Percentiles rank a stretch among this genome's conserved stretches.
These are phyloP conservation scores for Eurystomus gularis DNA, from an alignment of 2,113 vertebrate species.

Conservation along the genomic window DNA sequence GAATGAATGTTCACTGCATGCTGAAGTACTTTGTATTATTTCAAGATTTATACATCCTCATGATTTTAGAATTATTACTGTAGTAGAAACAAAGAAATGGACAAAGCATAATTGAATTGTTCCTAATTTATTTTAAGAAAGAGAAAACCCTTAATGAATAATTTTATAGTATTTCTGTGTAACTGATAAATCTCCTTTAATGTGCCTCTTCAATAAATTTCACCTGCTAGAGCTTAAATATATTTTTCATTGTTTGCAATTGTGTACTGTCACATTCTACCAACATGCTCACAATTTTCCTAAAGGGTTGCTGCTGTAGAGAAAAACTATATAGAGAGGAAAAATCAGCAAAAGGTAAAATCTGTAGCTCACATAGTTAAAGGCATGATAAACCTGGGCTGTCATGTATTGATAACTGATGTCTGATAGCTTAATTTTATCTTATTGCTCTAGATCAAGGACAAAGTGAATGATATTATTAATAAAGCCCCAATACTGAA, in stretches of 20 bases:
- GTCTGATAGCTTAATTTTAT: constrained; percentile 67
- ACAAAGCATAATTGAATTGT: not conserved
- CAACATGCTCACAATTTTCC: not conserved
- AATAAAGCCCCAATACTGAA: constrained; percentile 51
- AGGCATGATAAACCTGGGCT: constrained; percentile 24
- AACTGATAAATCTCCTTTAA: constrained; percentile 28
- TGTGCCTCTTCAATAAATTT: constrained; percentile 22
- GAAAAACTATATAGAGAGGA: constrained; percentile 3
- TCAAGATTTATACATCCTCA: not conserved
- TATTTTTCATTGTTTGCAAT: not conserved
- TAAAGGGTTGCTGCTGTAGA: not conserved
- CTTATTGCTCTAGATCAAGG: constrained; percentile 64
- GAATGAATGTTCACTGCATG: not conserved
- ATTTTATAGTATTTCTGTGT: not conserved
- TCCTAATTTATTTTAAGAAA: not conserved
- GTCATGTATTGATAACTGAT: constrained; percentile 63
- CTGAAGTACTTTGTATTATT: not conserved
- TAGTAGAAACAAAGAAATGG: not conserved
- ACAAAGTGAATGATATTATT: constrained; percentile 64
- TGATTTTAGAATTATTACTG: not conserved
- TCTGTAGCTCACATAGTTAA: not conserved
- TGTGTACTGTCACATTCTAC: not conserved
- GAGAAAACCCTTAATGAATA: not conserved
- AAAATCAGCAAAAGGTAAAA: constrained; percentile 24
- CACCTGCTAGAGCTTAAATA: not conserved